Evolutionary conservation across 2,797 vertebrate genomes (phyloP), one percentile per base, ranked within the genome.

Genomic region (Tolypeutes matacus): DNA sequence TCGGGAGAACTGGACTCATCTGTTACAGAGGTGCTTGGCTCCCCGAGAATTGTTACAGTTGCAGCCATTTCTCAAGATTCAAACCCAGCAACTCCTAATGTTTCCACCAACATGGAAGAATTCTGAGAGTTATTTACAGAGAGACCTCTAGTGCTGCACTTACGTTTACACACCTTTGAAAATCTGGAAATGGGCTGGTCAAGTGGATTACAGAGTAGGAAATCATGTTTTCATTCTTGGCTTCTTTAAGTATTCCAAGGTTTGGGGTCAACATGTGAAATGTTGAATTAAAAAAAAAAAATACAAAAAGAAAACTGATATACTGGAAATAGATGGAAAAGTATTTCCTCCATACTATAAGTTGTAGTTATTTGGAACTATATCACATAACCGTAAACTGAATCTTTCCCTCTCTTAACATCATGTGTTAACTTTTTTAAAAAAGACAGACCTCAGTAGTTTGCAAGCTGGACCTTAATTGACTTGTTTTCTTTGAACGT

Each of bases 1-100:
- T 99, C 99, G 29, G 99, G 99, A 95, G 99, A 99, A 98, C 99
- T 99, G 99, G 99, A 99, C 98, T 99, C 99, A 60, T 99, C 99
- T 73, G 98, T 99, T 95, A 99, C 99, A 64, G 99, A 99, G 97
- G 99, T 99, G 97, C 98, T 99, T 96, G 98, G 98, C 86, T 98
- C 99, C 95, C 99, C 99, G 95, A 99, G 99, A 98, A 99, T 99
- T 96, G 99, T 99, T 69, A 98, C 99, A 42, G 99, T 99, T 98
- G 99, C 99, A 75, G 98, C 99, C 83, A 98, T 98, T 98, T 99
- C 99, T 86, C 99, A 99, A 98, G 99, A 99, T 99, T 99, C 99
- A 75, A 99, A 99, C 97, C 99, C 99, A 86, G 99, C 99, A 97
- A 99, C 99, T 51, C 99, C 99, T 96, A 99, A 99, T 70, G 98